These are phyloP conservation scores for Lepus americanus DNA, from an alignment of 2,113 vertebrate species.

Conservation along the genomic window DNA sequence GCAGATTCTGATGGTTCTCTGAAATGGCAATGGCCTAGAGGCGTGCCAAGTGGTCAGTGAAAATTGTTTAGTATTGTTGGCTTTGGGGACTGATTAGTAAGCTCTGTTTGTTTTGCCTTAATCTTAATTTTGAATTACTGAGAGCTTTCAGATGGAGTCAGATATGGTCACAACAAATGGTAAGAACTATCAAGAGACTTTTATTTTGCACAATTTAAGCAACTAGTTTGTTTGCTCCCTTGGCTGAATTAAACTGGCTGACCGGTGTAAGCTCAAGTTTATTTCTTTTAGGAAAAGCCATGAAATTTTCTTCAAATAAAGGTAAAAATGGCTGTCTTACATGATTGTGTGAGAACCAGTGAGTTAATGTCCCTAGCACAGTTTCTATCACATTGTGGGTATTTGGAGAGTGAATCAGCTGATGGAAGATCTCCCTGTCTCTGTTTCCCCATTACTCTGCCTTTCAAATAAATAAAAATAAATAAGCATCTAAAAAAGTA, in stretches of 20 bases:
- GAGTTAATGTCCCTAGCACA: background rate
- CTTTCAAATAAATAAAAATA: too few species aligned
- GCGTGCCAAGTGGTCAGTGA: background rate
- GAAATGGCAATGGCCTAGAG: background rate
- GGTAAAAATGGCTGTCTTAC: background rate
- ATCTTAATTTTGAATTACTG: conserved; percentile 10
- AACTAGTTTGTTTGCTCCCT: background rate
- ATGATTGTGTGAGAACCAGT: background rate
- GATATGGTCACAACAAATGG: background rate
- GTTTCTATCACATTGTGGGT: background rate
- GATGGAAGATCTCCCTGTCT: too few species aligned
- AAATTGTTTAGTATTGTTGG: background rate
- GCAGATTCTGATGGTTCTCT: background rate
- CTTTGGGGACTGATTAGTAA: background rate
- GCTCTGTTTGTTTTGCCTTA: background rate
- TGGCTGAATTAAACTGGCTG: conserved; percentile 19
- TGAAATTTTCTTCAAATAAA: background rate
- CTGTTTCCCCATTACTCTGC: too few species aligned
- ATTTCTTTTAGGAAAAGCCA: conserved; percentile 45
- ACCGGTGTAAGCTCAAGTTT: background rate
- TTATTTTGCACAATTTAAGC: background rate
- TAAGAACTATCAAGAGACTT: background rate
- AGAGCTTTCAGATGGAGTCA: conserved; percentile 28
- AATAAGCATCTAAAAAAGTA: too few species aligned
- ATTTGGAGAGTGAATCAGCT: too few species aligned